Percentiles rank a stretch among this genome's conserved stretches.
Conservation (phyloP, 2,888 invertebrate species). For the Melanchra persicariae region DNA sequence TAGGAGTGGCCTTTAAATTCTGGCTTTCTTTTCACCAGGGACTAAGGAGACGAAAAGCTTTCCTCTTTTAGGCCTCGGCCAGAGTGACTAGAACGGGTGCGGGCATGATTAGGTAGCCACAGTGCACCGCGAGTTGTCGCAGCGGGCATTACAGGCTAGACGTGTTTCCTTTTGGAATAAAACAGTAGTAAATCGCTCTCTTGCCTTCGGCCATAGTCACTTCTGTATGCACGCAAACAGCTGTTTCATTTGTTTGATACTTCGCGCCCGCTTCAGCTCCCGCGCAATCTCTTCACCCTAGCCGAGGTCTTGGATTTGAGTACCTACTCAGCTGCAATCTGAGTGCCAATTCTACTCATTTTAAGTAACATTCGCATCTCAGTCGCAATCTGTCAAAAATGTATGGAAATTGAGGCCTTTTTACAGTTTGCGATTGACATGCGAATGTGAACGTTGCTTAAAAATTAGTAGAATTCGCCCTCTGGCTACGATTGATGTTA, state of each 20-base stretch:
- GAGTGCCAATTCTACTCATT: too few relatives aligned
- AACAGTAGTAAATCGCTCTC: neutral
- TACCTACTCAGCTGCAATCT: neutral
- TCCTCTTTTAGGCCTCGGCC: too few relatives aligned
- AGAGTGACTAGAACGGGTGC: neutral
- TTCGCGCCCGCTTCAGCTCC: neutral
- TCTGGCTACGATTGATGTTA: neutral
- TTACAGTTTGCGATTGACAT: too few relatives aligned
- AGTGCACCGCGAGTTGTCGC: neutral
- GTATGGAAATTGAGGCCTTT: too few relatives aligned
- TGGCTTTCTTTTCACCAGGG: neutral
- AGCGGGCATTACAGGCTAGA: neutral
- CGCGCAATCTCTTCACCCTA: neutral
- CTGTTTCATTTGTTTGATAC: neutral
- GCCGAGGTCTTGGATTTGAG: neutral
- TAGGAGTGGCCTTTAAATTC: neutral
- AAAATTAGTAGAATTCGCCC: too few relatives aligned
- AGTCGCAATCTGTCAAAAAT: too few relatives aligned
- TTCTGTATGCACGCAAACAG: neutral
- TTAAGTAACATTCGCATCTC: too few relatives aligned
- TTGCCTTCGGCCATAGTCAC: neutral
- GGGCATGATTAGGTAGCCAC: neutral
- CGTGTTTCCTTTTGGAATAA: neutral
- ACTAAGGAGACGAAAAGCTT: neutral
- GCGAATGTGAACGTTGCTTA: too few relatives aligned